These are phyloP conservation scores for Mylabris phalerata DNA, from an alignment of 1,140 invertebrate species.

Conservation along the genomic window DNA sequence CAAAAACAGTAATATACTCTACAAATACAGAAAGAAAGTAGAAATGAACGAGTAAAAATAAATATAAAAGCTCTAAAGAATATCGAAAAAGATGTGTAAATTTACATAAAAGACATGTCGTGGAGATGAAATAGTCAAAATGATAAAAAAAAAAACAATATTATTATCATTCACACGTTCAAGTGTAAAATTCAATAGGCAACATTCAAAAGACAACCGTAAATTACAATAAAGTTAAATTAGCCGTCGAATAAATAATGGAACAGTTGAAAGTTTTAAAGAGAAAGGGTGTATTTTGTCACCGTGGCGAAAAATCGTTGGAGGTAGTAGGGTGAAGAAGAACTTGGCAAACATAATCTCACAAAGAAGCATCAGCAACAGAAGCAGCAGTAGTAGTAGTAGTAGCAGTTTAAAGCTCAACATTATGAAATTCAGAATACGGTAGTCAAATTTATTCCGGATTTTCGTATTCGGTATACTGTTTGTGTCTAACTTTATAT, in stretches of 20 bases:
- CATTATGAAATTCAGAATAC: constrained; percentile 28
- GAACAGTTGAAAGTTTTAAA: constrained; percentile 2
- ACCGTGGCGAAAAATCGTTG: constrained; percentile 1
- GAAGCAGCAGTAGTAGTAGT: too few species aligned
- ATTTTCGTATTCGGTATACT: constrained; percentile 15
- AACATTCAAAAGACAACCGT: constrained; percentile 1
- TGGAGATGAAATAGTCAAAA: too few species aligned
- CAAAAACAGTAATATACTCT: too few species aligned
- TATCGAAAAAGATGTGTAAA: too few species aligned
- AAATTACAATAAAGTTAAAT: constrained; percentile 16
- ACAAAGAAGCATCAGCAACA: neutral
- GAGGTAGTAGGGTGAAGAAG: neutral
- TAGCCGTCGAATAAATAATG: constrained; percentile 13
- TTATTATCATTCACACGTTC: too few species aligned
- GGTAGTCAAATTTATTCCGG: constrained; percentile 21
- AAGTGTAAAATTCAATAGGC: too few species aligned
- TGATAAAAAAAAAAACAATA: too few species aligned
- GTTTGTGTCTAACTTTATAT: neutral
- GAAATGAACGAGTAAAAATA: too few species aligned
- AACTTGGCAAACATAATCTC: constrained; percentile 10
- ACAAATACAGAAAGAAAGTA: too few species aligned
- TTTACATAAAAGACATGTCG: too few species aligned
- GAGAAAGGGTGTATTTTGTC: constrained; percentile 7
- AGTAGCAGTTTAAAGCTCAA: constrained; percentile 6
- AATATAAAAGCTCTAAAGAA: too few species aligned